These are phyloP conservation scores for Tonatia bakeri DNA, from an alignment of 2,113 vertebrate species.

Conservation along the genomic window DNA sequence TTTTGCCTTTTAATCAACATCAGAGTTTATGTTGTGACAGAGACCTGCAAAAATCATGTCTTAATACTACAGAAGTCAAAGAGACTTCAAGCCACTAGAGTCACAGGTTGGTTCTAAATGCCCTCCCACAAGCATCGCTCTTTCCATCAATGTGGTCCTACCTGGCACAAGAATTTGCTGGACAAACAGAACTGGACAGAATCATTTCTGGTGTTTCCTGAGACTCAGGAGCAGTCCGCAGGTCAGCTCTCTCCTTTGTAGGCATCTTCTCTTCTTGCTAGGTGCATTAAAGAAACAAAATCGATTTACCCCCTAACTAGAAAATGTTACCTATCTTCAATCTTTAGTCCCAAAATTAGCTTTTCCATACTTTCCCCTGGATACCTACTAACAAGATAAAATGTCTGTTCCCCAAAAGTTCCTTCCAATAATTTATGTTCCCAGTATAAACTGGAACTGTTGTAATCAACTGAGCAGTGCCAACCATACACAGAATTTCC, in stretches of 20 bases:
- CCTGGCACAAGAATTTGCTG: conserved; percentile 26
- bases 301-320: not conserved
- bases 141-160: conserved; percentile 35
- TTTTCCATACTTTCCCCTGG: not conserved
- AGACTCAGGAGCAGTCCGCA: not conserved
- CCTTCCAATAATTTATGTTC: conserved; percentile 27
- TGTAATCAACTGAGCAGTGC: not conserved
- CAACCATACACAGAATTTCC: conserved; percentile 13
- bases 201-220: conserved; percentile 10
- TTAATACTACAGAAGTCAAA: not conserved
- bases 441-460: not conserved
- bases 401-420: not conserved
- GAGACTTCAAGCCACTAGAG: not conserved
- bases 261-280: conserved; percentile 61
- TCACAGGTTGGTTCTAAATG: not conserved
- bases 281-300: conserved; percentile 44
- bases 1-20: not conserved
- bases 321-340: conserved; percentile 37
- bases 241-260: not conserved
- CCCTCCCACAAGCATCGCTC: not conserved
- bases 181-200: not conserved
- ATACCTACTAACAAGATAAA: conserved; percentile 5
- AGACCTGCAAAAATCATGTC: conserved; percentile 5
- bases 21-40: not conserved
- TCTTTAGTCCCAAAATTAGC: not conserved